Percentiles rank a stretch among this genome's conserved stretches.
These are phyloP conservation scores for Crotophaga sulcirostris DNA, from an alignment of 2,113 vertebrate species.

Conservation along the genomic window DNA sequence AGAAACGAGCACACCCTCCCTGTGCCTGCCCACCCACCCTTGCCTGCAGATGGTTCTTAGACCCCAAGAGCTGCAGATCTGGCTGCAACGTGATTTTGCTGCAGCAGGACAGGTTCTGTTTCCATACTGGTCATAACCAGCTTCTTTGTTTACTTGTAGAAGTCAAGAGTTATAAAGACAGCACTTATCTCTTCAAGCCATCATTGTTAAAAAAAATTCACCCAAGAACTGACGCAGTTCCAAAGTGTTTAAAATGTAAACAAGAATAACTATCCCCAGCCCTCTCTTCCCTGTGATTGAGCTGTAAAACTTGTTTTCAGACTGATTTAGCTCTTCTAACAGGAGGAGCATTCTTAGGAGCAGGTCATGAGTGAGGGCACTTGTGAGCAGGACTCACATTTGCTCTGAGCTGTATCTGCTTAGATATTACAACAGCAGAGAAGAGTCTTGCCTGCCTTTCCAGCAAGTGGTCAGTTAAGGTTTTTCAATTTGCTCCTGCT, in stretches of 20 bases:
- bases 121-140: background rate
- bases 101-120: background rate
- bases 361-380: background rate
- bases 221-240: background rate
- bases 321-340: background rate
- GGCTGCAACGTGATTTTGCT: background rate
- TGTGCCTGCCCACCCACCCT: background rate
- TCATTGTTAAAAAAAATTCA: background rate
- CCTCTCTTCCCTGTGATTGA: background rate
- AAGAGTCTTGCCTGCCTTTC: background rate
- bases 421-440: background rate
- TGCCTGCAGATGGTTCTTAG: background rate
- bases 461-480: background rate
- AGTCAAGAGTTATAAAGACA: background rate
- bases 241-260: background rate
- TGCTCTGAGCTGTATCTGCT: background rate
- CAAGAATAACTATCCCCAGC: background rate
- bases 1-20: no score
- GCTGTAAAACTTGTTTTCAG: slow-evolving; percentile 27
- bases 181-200: background rate
- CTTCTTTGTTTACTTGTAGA: background rate
- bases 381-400: background rate
- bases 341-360: background rate
- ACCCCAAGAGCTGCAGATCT: background rate
- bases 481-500: background rate